phyloP scores from a whole-genome alignment of 2,797 vertebrate species.

The Dendrocincla tyrannina region DNA sequence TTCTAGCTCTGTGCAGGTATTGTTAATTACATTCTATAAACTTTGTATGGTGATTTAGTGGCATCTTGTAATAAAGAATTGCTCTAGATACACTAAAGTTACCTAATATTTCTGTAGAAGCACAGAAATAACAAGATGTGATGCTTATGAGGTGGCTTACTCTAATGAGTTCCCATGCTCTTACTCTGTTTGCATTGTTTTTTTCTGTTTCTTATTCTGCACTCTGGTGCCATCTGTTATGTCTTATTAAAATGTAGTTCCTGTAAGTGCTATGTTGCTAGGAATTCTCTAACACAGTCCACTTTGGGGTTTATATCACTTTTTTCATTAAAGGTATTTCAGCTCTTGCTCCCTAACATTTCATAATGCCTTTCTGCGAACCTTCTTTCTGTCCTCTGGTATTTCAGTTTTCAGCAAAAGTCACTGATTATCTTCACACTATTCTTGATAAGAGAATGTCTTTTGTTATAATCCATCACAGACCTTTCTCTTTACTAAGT shows the following conservation, averaged over 20 bases:
- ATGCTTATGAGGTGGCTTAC: neutral
- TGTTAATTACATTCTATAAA: neutral
- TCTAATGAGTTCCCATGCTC: neutral
- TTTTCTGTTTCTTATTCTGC: neutral
- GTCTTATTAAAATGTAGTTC: neutral
- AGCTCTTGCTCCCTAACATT: neutral
- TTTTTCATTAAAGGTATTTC: neutral
- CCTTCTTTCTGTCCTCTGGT: neutral
- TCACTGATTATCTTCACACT: neutral
- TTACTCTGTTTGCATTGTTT: neutral
- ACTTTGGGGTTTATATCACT: neutral
- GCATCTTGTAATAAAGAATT: neutral
- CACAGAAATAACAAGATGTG: neutral
- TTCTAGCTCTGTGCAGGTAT: accelerated
- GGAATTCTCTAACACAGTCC: neutral
- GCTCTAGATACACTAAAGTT: neutral
- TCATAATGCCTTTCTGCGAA: neutral
- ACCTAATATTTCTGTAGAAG: neutral
- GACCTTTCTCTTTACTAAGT: neutral
- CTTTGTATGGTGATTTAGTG: neutral
- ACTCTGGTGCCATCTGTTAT: neutral
- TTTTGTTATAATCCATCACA: neutral
- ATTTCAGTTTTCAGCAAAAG: neutral
- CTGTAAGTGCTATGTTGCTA: neutral
- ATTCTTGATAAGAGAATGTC: neutral